phyloP scores from a whole-genome alignment of 30 jellyfish, hydroid and myxozoan species.

The Chrysaora quinquecirrha region DNA sequence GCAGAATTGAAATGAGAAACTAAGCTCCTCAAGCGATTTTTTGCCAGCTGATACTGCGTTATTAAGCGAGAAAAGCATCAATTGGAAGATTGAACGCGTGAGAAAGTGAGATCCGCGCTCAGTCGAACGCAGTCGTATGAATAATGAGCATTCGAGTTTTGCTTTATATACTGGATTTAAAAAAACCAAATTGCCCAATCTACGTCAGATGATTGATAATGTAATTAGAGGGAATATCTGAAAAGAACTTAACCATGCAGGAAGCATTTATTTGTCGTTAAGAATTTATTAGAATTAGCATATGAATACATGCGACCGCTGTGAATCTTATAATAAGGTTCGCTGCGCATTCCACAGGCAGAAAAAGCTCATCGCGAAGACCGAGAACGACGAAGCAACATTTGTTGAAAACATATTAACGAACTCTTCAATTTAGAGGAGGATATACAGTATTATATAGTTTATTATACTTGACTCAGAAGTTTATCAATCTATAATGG shows the following conservation, averaged over 20 bases:
- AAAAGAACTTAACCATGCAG: constrained; percentile 54
- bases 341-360: constrained; percentile 30
- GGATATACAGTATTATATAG: background rate
- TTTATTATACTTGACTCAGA: background rate
- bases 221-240: constrained; percentile 12
- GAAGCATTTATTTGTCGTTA: constrained; percentile 57
- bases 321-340: constrained; percentile 27
- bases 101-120: no score
- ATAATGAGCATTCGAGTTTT: no score
- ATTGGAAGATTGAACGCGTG: no score
- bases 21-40: no score
- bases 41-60: no score
- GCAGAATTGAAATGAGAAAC: no score
- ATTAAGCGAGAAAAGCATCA: no score
- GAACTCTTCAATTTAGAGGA: background rate
- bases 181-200: background rate
- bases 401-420: background rate
- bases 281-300: constrained; percentile 20
- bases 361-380: constrained; percentile 27
- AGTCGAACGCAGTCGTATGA: no score
- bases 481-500: constrained; percentile 40
- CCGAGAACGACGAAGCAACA: constrained; percentile 14
- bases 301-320: constrained; percentile 60
- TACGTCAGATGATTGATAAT: constrained; percentile 35
- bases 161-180: no score